Percentiles rank a stretch among this genome's conserved stretches.
Conservation (phyloP, 2,113 vertebrate species). For the Chloroceryle aenea region DNA sequence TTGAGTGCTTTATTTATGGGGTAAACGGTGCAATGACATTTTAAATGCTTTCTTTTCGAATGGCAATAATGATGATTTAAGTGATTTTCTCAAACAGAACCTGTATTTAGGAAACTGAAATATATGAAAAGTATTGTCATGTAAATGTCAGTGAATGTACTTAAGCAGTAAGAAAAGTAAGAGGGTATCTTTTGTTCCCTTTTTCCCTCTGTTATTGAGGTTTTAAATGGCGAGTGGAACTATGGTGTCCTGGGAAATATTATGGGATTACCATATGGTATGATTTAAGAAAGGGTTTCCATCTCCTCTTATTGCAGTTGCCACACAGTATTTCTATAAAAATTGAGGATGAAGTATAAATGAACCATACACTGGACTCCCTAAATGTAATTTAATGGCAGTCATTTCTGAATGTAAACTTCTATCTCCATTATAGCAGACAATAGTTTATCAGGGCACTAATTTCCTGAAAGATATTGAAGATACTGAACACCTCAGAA, state of each 20-base stretch:
- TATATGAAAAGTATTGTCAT: background rate
- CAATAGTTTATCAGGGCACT: background rate
- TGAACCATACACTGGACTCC: background rate
- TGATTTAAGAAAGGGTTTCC: background rate
- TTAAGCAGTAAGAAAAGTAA: constrained; percentile 12
- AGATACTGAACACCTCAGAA: background rate
- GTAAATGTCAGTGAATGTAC: constrained; percentile 8
- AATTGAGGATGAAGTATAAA: background rate
- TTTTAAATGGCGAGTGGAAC: background rate
- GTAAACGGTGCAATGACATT: background rate
- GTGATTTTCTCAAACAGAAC: background rate
- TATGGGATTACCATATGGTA: background rate
- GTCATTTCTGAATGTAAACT: background rate
- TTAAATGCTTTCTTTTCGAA: constrained; percentile 18
- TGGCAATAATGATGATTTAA: constrained; percentile 5
- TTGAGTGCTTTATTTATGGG: constrained; percentile 31
- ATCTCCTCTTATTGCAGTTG: background rate
- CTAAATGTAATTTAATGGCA: background rate
- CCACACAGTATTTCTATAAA: background rate
- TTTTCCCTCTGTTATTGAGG: background rate
- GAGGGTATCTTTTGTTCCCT: background rate
- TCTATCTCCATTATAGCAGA: background rate
- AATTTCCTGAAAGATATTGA: background rate
- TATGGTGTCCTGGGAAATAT: background rate
- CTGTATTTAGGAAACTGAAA: background rate